Conservation (phyloP, 2,888 invertebrate genomes). For the Taphrorychus bicolor region DNA sequence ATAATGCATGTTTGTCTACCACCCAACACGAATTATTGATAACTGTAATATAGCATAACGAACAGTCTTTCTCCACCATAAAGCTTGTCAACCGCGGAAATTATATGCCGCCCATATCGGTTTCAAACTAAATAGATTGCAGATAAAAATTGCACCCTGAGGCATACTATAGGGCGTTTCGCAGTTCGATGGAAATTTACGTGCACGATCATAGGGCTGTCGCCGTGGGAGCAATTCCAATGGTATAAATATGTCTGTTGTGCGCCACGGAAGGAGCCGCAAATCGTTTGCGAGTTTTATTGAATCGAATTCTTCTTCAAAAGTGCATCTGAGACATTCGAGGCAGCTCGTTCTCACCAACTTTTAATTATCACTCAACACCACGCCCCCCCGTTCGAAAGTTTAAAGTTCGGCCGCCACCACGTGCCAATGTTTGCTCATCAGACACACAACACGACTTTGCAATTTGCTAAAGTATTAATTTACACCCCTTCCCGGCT, state of each 20-base stretch:
- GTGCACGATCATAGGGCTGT: slow-evolving; percentile 21
- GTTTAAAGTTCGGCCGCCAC: neutral
- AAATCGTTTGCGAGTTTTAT: slow-evolving; percentile 1
- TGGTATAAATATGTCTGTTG: slow-evolving; percentile 18
- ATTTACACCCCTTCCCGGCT: neutral
- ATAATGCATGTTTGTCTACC: no score
- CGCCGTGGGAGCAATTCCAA: slow-evolving; percentile 24
- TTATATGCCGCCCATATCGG: slow-evolving; percentile 18
- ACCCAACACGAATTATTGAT: no score
- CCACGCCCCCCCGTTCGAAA: no score
- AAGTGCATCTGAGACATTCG: neutral
- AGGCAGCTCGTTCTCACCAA: neutral
- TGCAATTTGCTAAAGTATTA: slow-evolving; percentile 8
- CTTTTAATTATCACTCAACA: neutral
- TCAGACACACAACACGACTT: slow-evolving; percentile 2
- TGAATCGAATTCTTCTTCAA: neutral
- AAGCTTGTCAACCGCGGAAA: slow-evolving; percentile 1
- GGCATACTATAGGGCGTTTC: slow-evolving; percentile 12
- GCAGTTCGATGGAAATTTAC: slow-evolving; percentile 26
- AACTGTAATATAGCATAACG: no score
- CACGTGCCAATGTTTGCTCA: neutral
- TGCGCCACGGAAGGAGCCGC: neutral
- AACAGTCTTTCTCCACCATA: neutral
- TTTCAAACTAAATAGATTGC: slow-evolving; percentile 25
- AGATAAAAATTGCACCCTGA: slow-evolving; percentile 26